Evolutionary conservation across 2,113 vertebrate species (phyloP).

Genomic region (Polypterus senegalus): DNA sequence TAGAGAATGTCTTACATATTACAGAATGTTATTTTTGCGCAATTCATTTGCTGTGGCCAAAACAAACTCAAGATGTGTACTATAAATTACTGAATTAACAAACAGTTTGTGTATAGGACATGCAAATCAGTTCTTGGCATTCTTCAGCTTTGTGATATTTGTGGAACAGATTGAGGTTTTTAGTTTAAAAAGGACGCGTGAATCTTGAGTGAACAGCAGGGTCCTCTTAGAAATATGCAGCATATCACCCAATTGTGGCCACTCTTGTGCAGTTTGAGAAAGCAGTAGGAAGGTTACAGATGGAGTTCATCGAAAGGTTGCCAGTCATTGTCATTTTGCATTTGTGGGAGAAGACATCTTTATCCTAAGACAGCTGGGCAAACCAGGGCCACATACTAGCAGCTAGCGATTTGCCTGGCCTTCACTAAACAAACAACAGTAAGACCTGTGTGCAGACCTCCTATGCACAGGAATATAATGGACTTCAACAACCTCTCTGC

Average conservation of each 20-base stretch:
- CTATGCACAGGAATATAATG: constrained; percentile 66
- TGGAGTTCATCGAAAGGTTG: constrained; percentile 58
- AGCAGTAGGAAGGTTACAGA: constrained; percentile 65
- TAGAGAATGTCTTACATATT: too few relatives aligned
- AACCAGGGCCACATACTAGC: constrained; percentile 73
- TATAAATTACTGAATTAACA: neutral
- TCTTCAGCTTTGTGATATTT: constrained; percentile 31
- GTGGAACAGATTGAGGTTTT: constrained; percentile 48
- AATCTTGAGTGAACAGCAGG: constrained; percentile 58
- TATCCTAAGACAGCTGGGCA: constrained; percentile 67
- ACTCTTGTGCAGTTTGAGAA: constrained; percentile 56
- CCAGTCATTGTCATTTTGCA: constrained; percentile 71
- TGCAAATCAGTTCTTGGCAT: neutral
- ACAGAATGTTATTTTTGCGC: too few relatives aligned
- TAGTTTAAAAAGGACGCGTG: constrained; percentile 49
- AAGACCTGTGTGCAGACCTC: constrained; percentile 51
- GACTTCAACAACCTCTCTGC: constrained; percentile 55
- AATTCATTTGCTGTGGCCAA: too few relatives aligned
- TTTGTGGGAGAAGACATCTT: constrained; percentile 63
- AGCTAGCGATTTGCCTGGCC: constrained; percentile 64
- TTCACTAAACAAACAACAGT: constrained; percentile 68
- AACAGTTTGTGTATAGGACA: neutral
- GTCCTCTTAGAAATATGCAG: constrained; percentile 58
- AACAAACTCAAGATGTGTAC: too few relatives aligned
- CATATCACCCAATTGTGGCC: constrained; percentile 63